These are phyloP conservation scores for Silurus asotus DNA, from an alignment of 2,113 vertebrate genomes.

Conservation along the genomic window DNA sequence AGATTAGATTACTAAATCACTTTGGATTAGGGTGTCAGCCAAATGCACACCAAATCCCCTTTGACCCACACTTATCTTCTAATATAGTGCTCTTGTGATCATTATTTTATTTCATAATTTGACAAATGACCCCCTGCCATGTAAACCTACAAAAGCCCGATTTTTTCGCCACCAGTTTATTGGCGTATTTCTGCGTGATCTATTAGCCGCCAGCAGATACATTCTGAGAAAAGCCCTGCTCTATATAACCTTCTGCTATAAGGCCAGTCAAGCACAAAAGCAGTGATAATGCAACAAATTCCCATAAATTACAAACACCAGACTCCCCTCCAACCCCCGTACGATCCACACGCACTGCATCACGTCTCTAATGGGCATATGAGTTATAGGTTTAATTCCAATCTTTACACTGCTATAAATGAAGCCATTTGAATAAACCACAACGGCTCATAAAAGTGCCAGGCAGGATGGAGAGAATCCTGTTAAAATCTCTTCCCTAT, in stretches of 20 bases:
- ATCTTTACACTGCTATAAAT: slow-evolving; percentile 50
- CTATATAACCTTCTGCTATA: background rate
- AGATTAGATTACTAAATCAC: too few species aligned
- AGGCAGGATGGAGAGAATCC: slow-evolving; percentile 41
- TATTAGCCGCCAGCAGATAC: background rate
- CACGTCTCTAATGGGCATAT: slow-evolving; percentile 36
- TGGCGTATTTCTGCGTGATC: background rate
- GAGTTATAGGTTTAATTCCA: slow-evolving; percentile 54
- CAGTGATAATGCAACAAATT: slow-evolving; percentile 22
- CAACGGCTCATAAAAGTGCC: slow-evolving; percentile 47
- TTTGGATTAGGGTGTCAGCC: too few species aligned
- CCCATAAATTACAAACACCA: slow-evolving; percentile 12
- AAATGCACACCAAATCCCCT: too few species aligned
- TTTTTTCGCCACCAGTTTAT: background rate
- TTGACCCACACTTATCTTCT: background rate
- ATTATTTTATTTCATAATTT: background rate
- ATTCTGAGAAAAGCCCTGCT: background rate
- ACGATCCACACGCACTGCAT: background rate
- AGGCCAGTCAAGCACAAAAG: slow-evolving; percentile 28
- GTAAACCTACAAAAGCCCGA: background rate
- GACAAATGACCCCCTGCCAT: background rate
- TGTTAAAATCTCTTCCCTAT: slow-evolving; percentile 41
- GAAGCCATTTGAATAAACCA: slow-evolving; percentile 49
- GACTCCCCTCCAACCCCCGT: background rate
- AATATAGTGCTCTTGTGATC: too few species aligned